Base-by-base conservation (phyloP, 2,888 invertebrate genomes). In the Eulithis testata region DNA sequence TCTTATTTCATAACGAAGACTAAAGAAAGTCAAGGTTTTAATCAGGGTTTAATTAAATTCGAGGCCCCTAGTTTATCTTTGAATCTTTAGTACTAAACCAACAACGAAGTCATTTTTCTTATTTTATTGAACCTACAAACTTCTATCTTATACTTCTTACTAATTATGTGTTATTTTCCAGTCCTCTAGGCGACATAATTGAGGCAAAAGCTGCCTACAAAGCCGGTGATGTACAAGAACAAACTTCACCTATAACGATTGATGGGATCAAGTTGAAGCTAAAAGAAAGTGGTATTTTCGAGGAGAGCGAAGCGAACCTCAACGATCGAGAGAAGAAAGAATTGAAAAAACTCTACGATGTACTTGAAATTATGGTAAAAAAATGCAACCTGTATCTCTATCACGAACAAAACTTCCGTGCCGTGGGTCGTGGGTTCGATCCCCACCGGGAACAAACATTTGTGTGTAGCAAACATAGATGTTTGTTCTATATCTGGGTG, bases 281-380 rank as follows among this genome's bases (percentile, higher is more conserved):
- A 37, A 86, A 79, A 43, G 86, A 89, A 36, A 82, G 77, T 57
- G 84, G 82, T 1, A 80, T 91, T 1, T 63, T 63, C 49, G 53
- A 49, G 40, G 59, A 59, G 51, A 31, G 7, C 11, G 1, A n/a
- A 8, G 51, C 59, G 12, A 43, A 5, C 11, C 59, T 59, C n/a
- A 59, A n/a, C 9, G 51, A 59, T 12, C 54, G 76, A 1, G 89
- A 92, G 77, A 85, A 69, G 65, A 90, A 90, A 49, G 90, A 92
- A 53, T 61, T 91, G 60, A 77, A 57, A 5, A 89, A 87, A 62
- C 66, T 92, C 50, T 91, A 87, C 36, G 87, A 89, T 1, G 84
- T 87, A 7, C 80, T 92, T 2, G 88, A 90, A 63, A 87, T 91
- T 62, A 89, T 90, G 90, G 92, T 91, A 60, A 73, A 8, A 8